Evolutionary conservation across 2,113 vertebrate species (phyloP).

Genomic region (Furnarius figulus): DNA sequence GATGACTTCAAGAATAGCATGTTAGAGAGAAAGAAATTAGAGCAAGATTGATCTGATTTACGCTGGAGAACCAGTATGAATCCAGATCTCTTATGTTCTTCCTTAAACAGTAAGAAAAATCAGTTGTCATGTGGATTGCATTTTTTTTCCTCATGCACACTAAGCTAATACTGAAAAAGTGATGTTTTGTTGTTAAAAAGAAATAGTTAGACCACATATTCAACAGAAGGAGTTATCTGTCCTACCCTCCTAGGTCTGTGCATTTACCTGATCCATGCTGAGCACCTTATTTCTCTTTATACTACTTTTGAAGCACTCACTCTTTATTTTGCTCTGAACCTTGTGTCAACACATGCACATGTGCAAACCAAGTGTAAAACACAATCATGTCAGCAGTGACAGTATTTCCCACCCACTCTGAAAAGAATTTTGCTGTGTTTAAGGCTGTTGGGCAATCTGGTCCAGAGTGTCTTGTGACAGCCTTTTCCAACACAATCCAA

Average conservation of each 20-base stretch:
- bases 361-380: not conserved
- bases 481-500: not conserved
- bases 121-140: not conserved
- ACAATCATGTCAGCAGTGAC: not conserved
- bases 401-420: not conserved
- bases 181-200: not conserved
- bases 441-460: not conserved
- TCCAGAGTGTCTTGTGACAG: not conserved
- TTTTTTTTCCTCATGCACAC: not conserved
- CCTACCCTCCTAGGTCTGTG: not conserved
- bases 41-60: not conserved
- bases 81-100: not conserved
- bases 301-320: not conserved
- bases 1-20: not conserved
- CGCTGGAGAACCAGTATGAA: not conserved
- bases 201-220: not conserved
- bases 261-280: not conserved
- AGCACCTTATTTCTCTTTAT: not conserved
- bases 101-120: not conserved
- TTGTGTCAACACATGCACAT: not conserved
- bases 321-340: not conserved
- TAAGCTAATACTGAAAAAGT: not conserved
- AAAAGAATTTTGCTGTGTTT: not conserved
- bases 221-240: not conserved
- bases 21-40: not conserved